These are phyloP conservation scores for Eurytoma californica DNA, from an alignment of 2,888 invertebrate genomes.

Conservation along the genomic window DNA sequence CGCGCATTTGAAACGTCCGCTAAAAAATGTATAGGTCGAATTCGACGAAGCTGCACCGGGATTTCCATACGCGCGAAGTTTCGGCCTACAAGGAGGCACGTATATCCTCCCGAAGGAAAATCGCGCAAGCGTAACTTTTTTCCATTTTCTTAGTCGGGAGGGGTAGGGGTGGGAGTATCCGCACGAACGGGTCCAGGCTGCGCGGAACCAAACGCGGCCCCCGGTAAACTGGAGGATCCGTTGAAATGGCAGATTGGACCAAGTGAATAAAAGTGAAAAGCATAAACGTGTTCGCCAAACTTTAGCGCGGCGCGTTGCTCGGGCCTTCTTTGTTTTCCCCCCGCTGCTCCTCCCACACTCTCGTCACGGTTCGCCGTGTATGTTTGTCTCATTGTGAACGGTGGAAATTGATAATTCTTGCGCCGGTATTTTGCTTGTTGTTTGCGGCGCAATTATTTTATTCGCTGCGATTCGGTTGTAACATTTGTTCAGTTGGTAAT, in stretches of 20 bases:
- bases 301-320: not conserved
- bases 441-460: too few species aligned
- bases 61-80: not conserved
- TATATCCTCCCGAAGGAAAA: too few species aligned
- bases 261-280: slow-evolving; percentile 39
- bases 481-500: too few species aligned
- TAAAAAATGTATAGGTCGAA: too few species aligned
- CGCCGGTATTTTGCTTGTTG: too few species aligned
- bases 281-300: slow-evolving; percentile 29
- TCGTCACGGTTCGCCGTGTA: not conserved
- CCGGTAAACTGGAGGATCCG: slow-evolving; percentile 26
- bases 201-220: slow-evolving; percentile 8
- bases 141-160: slow-evolving; percentile 2
- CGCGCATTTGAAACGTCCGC: too few species aligned
- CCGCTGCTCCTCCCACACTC: not conserved
- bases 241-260: slow-evolving; percentile 3
- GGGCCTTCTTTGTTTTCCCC: not conserved
- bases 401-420: not conserved
- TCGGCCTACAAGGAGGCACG: not conserved
- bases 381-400: not conserved
- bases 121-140: too few species aligned
- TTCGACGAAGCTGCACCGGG: too few species aligned
- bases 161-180: not conserved
- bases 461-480: too few species aligned
- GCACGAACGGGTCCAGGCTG: slow-evolving; percentile 18